Evolutionary conservation across 2,888 invertebrate species (phyloP).

Genomic region (Cremastobaeus sp.): DNA sequence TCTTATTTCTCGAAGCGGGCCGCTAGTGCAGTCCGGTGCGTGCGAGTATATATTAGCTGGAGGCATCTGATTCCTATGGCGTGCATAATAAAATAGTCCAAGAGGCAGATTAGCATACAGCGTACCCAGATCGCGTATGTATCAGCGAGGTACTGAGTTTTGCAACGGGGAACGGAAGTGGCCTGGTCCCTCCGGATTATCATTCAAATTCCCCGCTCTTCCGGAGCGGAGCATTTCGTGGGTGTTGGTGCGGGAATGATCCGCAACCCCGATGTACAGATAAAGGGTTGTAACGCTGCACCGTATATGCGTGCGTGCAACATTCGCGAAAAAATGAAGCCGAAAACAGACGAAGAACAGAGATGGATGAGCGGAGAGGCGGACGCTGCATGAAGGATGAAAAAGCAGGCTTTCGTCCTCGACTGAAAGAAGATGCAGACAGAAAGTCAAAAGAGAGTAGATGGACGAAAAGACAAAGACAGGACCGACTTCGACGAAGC

Average conservation of each 20-base stretch:
- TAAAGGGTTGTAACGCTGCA: slow-evolving; percentile 61
- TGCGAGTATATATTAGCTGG: slow-evolving; percentile 50
- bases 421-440: slow-evolving; percentile 12
- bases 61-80: slow-evolving; percentile 43
- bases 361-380: slow-evolving; percentile 20
- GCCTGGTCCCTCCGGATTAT: slow-evolving; percentile 50
- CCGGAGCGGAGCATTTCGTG: slow-evolving; percentile 34
- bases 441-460: slow-evolving; percentile 21
- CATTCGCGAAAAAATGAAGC: slow-evolving; percentile 58
- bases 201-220: slow-evolving; percentile 39
- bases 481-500: slow-evolving; percentile 60
- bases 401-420: no score
- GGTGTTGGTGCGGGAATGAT: slow-evolving; percentile 57
- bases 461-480: neutral
- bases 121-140: slow-evolving; percentile 44
- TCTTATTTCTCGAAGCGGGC: slow-evolving; percentile 36
- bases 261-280: slow-evolving; percentile 61
- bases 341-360: slow-evolving; percentile 40
- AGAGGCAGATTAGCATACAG: slow-evolving; percentile 56
- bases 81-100: slow-evolving; percentile 55
- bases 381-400: slow-evolving; percentile 1
- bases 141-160: slow-evolving; percentile 49
- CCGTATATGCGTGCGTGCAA: slow-evolving; percentile 54
- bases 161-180: slow-evolving; percentile 56
- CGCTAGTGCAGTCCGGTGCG: slow-evolving; percentile 49